Conservation (phyloP, 2,888 invertebrate genomes). For the Nomada ferruginata region DNA sequence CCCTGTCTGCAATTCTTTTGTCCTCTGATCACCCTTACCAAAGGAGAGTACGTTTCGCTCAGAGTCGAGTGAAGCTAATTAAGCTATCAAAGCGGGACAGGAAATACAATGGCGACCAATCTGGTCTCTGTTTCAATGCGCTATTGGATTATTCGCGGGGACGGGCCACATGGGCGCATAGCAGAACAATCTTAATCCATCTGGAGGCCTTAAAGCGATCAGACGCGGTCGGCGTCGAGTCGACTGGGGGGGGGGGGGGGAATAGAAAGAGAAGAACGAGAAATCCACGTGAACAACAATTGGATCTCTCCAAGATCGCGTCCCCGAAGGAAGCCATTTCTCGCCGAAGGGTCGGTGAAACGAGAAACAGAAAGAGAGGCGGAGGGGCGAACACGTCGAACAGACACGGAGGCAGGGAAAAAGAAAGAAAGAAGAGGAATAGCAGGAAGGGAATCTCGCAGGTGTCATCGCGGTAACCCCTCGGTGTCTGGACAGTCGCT, state of each 20-base stretch:
- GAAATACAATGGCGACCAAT: neutral
- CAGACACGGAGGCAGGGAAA: neutral
- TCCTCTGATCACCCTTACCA: neutral
- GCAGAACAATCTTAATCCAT: constrained; percentile 30
- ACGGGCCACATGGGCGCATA: neutral
- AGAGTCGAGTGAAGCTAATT: neutral
- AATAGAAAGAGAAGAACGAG: neutral
- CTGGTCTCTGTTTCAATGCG: neutral
- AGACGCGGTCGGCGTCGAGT: constrained; percentile 25
- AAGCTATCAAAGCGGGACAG: neutral
- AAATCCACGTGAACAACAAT: constrained; percentile 45
- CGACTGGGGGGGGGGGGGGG: too few relatives aligned
- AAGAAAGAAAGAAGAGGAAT: constrained; percentile 6
- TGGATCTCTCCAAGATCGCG: constrained; percentile 41
- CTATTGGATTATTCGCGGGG: constrained; percentile 23
- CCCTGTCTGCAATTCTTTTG: neutral
- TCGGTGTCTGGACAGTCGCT: constrained; percentile 57
- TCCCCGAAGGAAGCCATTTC: constrained; percentile 36
- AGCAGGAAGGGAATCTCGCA: constrained; percentile 43
- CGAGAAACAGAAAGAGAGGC: constrained; percentile 15
- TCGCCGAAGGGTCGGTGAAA: constrained; percentile 27
- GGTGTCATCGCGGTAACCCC: constrained; percentile 54
- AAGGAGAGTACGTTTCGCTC: neutral
- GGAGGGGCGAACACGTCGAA: neutral
- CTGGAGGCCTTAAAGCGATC: constrained; percentile 35